These are phyloP conservation scores for Marmota monax DNA, from an alignment of 2,113 vertebrate species.

Conservation along the genomic window DNA sequence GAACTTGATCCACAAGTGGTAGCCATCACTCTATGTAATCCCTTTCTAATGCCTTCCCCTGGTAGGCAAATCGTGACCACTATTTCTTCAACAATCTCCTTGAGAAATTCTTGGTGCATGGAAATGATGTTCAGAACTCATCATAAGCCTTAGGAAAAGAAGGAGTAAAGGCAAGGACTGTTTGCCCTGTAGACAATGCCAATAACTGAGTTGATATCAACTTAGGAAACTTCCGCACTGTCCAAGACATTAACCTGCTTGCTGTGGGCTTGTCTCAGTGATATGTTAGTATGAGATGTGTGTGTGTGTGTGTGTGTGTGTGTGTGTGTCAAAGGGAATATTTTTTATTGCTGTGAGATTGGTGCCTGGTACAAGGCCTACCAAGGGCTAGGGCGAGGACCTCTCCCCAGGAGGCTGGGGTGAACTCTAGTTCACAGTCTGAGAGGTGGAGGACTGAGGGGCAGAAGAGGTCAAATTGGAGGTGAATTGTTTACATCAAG, in stretches of 20 bases:
- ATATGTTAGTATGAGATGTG: not conserved
- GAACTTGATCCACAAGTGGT: not conserved
- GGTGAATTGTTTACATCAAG: not conserved
- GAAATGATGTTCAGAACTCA: constrained; percentile 37
- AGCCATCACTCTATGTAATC: not conserved
- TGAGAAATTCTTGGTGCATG: not conserved
- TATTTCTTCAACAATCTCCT: not conserved
- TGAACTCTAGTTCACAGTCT: not conserved
- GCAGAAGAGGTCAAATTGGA: not conserved
- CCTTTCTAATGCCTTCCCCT: not conserved
- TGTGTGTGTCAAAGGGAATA: not conserved
- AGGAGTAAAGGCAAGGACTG: not conserved
- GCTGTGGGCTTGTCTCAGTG: not conserved
- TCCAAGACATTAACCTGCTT: not conserved
- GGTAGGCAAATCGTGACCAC: not conserved
- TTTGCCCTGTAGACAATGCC: not conserved
- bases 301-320: not conserved
- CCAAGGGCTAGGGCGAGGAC: not conserved
- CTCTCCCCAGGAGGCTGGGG: not conserved
- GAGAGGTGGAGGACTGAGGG: not conserved
- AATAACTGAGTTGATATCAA: not conserved
- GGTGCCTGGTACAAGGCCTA: not conserved
- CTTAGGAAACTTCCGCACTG: not conserved
- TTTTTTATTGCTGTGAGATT: not conserved
- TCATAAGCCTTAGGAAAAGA: not conserved